Evolutionary conservation across 2,888 invertebrate genomes (phyloP), one percentile per base, ranked within the genome.

Genomic region (Eupeodes luniger): DNA sequence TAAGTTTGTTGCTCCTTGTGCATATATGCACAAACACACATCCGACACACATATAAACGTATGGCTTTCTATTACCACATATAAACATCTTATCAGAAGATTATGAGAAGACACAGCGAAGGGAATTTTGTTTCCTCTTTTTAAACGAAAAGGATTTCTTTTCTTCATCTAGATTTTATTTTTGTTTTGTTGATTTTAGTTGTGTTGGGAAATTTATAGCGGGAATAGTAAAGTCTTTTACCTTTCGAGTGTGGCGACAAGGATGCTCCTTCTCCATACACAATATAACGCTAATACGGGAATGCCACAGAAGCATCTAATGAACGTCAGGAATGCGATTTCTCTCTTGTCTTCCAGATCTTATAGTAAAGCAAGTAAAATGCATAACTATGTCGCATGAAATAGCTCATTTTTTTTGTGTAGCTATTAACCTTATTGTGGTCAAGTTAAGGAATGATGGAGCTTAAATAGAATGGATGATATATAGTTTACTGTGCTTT

Each of bases 241-340:
- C 57, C 40, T 40, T 57, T 57, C 6, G 7, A 27, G 27, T 27
- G 5, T 53, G 10, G 19, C 12, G 4, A 57, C 12, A 57, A 40
- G 40, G 9, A 40, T 5, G 12, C 12, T 27, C 27, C 7, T 69
- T 14, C 47, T 64, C 40, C 7, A 34, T n/a, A 5, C 4, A 40
- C 40, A 40, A 5, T 7, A 40, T 40, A 51, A 36, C 47, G 34
- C 14, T 11, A 40, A 66, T 80, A 76, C 27, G 6, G 40, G 40
- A 40, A 5, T 9, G 40, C 80, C 57, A 44, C 67, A 81, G 6
- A 78, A 57, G 74, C 75, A 85, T 74, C 51, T 78, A 61, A 74
- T 47, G 74, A 77, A 61, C n/a, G 61, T 70, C 81, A 72, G 69
- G 9, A 19, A 36, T 27, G 40, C 47, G 19, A 64, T 27, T 64